Evolutionary conservation across 35 echinoderm and acorn worm species (phyloP).

Genomic region (Patiria miniata): DNA sequence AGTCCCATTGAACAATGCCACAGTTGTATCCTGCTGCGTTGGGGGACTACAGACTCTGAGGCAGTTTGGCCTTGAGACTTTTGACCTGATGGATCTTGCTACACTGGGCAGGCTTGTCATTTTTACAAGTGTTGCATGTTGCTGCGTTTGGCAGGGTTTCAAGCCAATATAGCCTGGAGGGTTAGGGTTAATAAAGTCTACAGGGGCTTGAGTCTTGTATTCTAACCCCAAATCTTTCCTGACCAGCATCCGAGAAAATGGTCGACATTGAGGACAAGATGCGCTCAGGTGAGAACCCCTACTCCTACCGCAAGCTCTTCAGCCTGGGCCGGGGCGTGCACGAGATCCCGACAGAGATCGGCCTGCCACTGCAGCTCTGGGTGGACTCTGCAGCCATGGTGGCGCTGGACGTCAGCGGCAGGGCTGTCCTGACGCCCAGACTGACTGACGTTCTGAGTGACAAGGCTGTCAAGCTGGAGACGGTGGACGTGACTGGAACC

Average conservation of each 20-base stretch:
- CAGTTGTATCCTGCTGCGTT: too few relatives aligned
- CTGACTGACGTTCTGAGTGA: neutral
- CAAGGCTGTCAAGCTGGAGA: neutral
- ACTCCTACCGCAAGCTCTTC: constrained; percentile 50
- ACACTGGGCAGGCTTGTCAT: too few relatives aligned
- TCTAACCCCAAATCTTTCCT: neutral
- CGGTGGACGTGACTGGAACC: constrained; percentile 12
- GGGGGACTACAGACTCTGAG: too few relatives aligned
- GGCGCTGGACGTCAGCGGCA: constrained; percentile 25
- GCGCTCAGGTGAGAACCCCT: neutral
- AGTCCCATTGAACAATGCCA: too few relatives aligned
- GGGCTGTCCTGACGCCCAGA: neutral
- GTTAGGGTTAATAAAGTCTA: too few relatives aligned
- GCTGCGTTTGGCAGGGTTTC: too few relatives aligned
- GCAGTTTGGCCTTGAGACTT: too few relatives aligned
- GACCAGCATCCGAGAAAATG: neutral
- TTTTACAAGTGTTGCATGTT: too few relatives aligned
- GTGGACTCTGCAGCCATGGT: constrained; percentile 39
- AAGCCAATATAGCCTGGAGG: too few relatives aligned
- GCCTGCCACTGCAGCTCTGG: constrained; percentile 47
- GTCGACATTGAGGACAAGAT: constrained; percentile 24
- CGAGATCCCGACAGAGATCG: constrained; percentile 33
- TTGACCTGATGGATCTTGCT: too few relatives aligned
- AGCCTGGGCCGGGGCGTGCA: constrained; percentile 34
- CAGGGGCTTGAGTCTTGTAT: neutral